Percentiles rank a stretch among this genome's conserved stretches.
Evolutionary conservation across 2,888 invertebrate species (phyloP).

Genomic region (Hypercompe scribonia): DNA sequence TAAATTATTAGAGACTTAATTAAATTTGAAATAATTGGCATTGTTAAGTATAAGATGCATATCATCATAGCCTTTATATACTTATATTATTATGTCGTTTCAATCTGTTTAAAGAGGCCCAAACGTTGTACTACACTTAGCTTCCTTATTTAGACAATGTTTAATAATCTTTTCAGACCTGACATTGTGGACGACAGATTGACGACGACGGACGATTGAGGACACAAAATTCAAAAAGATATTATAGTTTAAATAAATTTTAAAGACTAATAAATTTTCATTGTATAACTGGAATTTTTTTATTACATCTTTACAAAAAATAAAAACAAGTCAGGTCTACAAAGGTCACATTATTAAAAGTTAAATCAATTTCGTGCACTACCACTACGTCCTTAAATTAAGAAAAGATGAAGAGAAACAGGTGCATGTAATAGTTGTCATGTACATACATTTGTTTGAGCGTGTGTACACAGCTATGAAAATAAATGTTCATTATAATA

Average conservation of each 20-base stretch:
- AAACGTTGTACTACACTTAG: neutral
- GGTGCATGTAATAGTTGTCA: constrained; percentile 7
- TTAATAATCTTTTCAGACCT: neutral
- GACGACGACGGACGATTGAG: too few species aligned
- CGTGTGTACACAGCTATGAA: constrained; percentile 24
- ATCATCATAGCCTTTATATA: neutral
- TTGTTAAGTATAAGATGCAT: neutral
- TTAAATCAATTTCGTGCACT: neutral
- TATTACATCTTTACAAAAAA: too few species aligned
- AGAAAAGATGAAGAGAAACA: neutral
- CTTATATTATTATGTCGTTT: neutral
- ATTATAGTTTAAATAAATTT: too few species aligned
- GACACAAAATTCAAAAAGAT: too few species aligned
- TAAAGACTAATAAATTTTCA: too few species aligned
- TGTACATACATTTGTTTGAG: neutral
- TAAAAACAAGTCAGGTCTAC: neutral
- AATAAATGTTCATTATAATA: constrained; percentile 16
- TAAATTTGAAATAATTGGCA: neutral
- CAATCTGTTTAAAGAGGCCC: neutral
- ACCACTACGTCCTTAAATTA: constrained; percentile 1
- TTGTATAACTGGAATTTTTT: too few species aligned
- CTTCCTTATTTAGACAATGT: neutral
- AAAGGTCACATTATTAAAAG: neutral
- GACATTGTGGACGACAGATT: too few species aligned
- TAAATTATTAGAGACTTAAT: neutral